Percentiles rank a stretch among this genome's conserved stretches.
Conservation (phyloP, 2,113 vertebrate genomes). For the Martes martes region DNA sequence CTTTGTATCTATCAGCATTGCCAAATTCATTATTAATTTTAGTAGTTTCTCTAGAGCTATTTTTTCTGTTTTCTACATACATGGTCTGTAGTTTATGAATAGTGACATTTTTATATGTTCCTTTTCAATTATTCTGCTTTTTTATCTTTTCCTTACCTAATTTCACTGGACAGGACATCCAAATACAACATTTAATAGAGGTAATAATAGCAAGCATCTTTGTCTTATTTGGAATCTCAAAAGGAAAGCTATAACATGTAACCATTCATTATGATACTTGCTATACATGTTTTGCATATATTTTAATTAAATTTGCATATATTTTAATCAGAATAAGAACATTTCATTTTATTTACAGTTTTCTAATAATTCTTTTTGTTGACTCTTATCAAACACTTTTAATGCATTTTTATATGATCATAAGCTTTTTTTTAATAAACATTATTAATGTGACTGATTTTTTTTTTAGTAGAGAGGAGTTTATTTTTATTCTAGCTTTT, state of each 20-base stretch:
- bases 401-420: neutral
- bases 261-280: neutral
- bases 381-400: neutral
- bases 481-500: neutral
- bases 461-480: neutral
- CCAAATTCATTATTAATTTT: neutral
- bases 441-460: neutral
- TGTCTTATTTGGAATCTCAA: neutral
- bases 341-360: neutral
- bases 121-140: neutral
- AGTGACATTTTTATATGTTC: neutral
- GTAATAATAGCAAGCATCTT: neutral
- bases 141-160: neutral
- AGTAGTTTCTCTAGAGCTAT: neutral
- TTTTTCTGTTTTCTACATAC: neutral
- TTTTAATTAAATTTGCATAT: neutral
- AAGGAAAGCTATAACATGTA: neutral
- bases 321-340: neutral
- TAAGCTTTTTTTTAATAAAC: neutral
- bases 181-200: neutral
- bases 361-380: neutral
- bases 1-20: neutral
- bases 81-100: neutral
- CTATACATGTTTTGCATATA: neutral
- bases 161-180: neutral